phyloP scores from a whole-genome alignment of 1,140 invertebrate species.

The Holcopasites calliopsidis region DNA sequence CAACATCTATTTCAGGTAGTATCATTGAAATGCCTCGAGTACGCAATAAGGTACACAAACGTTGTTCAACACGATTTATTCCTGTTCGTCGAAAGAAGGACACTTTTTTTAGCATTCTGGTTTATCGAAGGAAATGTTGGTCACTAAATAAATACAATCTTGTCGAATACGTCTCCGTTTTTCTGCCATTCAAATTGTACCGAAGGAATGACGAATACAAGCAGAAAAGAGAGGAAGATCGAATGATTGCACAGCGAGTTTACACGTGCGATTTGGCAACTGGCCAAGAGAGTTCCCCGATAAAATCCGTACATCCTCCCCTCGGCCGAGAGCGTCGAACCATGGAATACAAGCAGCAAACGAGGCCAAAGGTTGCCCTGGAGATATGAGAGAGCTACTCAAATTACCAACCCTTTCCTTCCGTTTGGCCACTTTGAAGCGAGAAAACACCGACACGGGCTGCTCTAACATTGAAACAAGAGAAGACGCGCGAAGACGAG shows the following conservation, averaged over 20 bases:
- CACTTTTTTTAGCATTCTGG: no score
- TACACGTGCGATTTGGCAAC: slow-evolving; percentile 63
- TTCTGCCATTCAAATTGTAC: no score
- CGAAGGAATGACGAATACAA: no score
- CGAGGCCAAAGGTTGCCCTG: slow-evolving; percentile 16
- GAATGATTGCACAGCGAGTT: slow-evolving; percentile 30
- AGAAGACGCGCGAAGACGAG: neutral
- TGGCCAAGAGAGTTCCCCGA: slow-evolving; percentile 57
- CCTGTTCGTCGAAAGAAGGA: no score
- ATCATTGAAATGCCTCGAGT: no score
- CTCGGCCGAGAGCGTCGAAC: slow-evolving; percentile 34
- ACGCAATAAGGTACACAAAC: no score
- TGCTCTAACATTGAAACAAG: neutral
- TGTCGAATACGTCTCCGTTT: no score
- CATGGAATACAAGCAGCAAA: slow-evolving; percentile 17
- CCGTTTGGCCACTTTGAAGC: slow-evolving; percentile 20
- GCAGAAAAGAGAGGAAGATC: slow-evolving; percentile 22
- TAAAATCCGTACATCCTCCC: slow-evolving; percentile 54
- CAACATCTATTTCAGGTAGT: neutral
- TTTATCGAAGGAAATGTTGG: no score
- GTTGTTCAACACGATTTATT: no score
- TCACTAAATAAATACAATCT: no score
- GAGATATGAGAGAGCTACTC: slow-evolving; percentile 44
- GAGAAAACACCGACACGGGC: slow-evolving; percentile 1
- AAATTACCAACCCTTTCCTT: slow-evolving; percentile 36